Evolutionary conservation across 2,113 vertebrate species (phyloP), one percentile per base, ranked within the genome.

Genomic region (Corythoichthys intestinalis): DNA sequence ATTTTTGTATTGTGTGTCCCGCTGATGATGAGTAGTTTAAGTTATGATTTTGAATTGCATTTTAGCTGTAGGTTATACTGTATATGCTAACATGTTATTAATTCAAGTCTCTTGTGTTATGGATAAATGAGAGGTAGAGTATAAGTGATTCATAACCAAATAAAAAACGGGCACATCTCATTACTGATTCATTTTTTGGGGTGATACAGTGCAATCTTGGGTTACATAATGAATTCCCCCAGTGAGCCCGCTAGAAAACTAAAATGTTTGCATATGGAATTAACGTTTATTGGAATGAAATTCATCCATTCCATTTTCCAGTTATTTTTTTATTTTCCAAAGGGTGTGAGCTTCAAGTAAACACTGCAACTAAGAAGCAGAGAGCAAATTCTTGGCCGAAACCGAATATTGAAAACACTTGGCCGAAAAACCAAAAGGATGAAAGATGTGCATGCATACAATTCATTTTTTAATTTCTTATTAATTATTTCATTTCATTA

Each of bases 1-100:
- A 79, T 86, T 85, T 86, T 79, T 82, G 65, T 80, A 80, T 62
- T 4, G 38, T 76, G 63, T 74, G 17, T 41, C 1, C 76, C 74
- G 77, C 73, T 82, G 70, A 75, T 74, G 37, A 73, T 77, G 54
- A 85, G 68, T 77, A 81, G 77, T 70, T 53, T 72, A 71, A 63
- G 75, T 46, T 54, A 58, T 28, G 20, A 28, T 28, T 72, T 79
- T 76, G 72, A 39, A 57, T 75, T 75, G 76, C 68, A 60, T 65
- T 72, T 69, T 56, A 65, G 15, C 10, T 66, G 15, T 65, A 61
- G 60, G 41, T 62, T 39, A 53, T 52, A 28, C 20, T 28, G 20
- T 28, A 34, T 37, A 58, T 35, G 34, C 35, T 58, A 14, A n/a
- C 3, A 44, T 35, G 28, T 12, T 35, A 37, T 37, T 0, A 14